Evolutionary conservation across 2,113 vertebrate genomes (phyloP).

Genomic region (Heteronetta atricapilla): DNA sequence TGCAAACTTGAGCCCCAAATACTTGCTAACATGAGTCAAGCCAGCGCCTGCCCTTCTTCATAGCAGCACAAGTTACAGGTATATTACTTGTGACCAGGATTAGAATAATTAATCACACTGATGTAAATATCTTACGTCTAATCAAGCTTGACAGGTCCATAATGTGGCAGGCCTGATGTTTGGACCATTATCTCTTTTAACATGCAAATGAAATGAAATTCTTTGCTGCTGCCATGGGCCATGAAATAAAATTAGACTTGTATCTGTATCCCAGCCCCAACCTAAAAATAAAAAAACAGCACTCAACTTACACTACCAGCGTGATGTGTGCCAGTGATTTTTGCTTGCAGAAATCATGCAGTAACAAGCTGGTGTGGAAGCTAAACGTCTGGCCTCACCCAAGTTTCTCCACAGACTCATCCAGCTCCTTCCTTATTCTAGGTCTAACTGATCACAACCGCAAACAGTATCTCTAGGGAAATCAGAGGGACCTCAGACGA

Average conservation of each 20-base stretch:
- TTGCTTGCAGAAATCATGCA: neutral
- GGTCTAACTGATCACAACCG: neutral
- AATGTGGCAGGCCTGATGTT: neutral
- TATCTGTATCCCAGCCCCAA: neutral
- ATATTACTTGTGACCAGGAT: neutral
- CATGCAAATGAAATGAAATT: neutral
- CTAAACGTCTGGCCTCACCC: neutral
- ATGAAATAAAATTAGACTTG: neutral
- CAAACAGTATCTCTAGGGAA: neutral
- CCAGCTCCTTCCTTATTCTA: neutral
- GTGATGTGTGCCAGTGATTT: fast-evolving
- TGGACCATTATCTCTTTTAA: neutral
- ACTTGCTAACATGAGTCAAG: neutral
- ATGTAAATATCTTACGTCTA: neutral
- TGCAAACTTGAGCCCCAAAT: neutral
- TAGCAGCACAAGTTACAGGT: neutral
- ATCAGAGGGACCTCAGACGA: neutral
- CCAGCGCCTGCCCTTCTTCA: neutral
- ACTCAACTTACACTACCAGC: neutral
- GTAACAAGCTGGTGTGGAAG: neutral
- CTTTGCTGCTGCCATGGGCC: neutral
- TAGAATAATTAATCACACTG: neutral
- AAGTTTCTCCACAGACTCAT: neutral
- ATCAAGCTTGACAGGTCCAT: neutral
- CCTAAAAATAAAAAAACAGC: neutral